These are phyloP conservation scores for Babyrousa celebensis DNA, from an alignment of 2,797 vertebrate genomes.

Conservation along the genomic window DNA sequence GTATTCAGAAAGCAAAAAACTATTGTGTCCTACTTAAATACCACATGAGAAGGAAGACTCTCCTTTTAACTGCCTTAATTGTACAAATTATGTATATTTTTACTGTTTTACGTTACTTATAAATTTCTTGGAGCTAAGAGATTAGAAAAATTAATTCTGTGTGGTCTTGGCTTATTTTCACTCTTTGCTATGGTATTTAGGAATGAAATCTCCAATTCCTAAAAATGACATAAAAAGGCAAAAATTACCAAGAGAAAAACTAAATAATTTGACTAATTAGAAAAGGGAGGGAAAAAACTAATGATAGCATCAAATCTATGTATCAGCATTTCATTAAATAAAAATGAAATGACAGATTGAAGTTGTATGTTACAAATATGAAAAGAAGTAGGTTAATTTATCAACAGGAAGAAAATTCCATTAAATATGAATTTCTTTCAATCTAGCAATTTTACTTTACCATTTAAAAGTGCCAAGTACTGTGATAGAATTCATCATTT, in stretches of 20 bases:
- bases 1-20: neutral
- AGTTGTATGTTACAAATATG: neutral
- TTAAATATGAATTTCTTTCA: neutral
- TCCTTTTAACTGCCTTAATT: neutral
- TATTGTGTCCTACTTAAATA: neutral
- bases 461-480: neutral
- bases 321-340: conserved; percentile 23
- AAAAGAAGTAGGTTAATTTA: neutral
- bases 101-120: neutral
- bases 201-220: neutral
- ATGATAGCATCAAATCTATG: neutral
- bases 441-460: neutral
- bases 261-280: neutral
- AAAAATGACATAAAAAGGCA: neutral
- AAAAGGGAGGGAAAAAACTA: neutral
- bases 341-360: neutral
- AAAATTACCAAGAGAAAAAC: neutral
- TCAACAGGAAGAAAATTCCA: neutral
- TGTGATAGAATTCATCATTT: neutral
- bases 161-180: neutral
- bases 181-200: neutral
- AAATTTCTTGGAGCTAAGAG: neutral
- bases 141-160: neutral
- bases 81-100: neutral
- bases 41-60: neutral